Evolutionary conservation across 1,140 invertebrate genomes (phyloP).

Genomic region (Lysiphlebus fabarum): DNA sequence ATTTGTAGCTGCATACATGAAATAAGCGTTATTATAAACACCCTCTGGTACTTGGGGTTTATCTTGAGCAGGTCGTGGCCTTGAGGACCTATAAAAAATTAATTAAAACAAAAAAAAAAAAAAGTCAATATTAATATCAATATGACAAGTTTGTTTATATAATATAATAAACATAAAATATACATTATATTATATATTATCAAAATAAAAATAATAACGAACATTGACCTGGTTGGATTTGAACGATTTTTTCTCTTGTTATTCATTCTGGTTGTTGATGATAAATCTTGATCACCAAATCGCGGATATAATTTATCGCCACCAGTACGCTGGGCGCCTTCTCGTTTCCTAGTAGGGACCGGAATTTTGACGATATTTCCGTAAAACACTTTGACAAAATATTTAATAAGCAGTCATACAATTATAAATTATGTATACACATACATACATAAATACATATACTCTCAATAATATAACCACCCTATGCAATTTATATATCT

Average conservation of each 20-base stretch:
- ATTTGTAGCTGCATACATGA: constrained; percentile 80
- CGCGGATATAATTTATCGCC: constrained; percentile 48
- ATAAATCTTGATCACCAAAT: constrained; percentile 43
- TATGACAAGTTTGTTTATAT: no score
- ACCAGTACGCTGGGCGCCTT: constrained; percentile 55
- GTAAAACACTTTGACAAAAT: constrained; percentile 8
- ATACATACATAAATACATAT: no score
- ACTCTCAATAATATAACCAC: no score
- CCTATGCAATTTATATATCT: no score
- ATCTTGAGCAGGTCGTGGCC: constrained; percentile 54
- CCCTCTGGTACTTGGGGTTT: constrained; percentile 67
- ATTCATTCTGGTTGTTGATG: constrained; percentile 51
- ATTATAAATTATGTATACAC: neutral
- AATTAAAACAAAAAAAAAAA: no score
- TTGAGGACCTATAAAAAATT: constrained; percentile 64
- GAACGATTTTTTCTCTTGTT: constrained; percentile 55
- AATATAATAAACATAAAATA: no score
- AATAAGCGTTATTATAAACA: constrained; percentile 80
- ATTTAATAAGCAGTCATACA: constrained; percentile 4
- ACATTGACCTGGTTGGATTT: constrained; percentile 48
- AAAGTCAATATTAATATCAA: no score
- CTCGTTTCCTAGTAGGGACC: constrained; percentile 59
- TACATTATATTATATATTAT: no score
- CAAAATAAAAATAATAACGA: no score
- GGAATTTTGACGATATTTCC: constrained; percentile 60